Conservation (phyloP, 2,797 vertebrate species). For the Schizopygopsis malacanthus region DNA sequence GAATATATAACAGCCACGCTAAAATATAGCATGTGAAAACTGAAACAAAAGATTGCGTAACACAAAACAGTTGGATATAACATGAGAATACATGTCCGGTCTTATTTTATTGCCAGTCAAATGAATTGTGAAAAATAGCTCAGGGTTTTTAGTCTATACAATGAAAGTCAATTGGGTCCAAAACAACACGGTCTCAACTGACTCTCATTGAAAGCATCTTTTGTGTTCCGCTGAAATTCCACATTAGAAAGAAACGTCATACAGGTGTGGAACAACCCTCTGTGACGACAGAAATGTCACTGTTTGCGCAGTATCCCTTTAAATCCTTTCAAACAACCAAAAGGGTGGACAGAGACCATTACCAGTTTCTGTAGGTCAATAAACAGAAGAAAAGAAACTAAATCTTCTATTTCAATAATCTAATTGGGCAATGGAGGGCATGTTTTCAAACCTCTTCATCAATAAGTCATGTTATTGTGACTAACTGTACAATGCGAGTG, state of each 20-base stretch:
- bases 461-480: background rate
- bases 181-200: background rate
- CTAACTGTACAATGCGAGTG: background rate
- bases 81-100: background rate
- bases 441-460: background rate
- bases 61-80: background rate
- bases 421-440: background rate
- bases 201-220: background rate
- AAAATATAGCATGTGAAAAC: background rate
- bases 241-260: background rate
- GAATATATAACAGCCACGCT: background rate
- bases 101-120: background rate
- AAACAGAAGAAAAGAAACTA: background rate
- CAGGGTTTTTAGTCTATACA: background rate
- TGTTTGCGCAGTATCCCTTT: constrained; percentile 6
- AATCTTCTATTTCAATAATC: background rate
- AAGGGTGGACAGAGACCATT: background rate
- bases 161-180: background rate
- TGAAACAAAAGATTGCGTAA: constrained; percentile 1
- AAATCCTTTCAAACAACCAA: constrained; percentile 10
- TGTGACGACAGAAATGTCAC: background rate
- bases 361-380: background rate
- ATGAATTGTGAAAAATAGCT: background rate
- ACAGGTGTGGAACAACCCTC: background rate
- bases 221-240: background rate